Conservation (phyloP, 2,797 vertebrate species). For the Chloroceryle inda region DNA sequence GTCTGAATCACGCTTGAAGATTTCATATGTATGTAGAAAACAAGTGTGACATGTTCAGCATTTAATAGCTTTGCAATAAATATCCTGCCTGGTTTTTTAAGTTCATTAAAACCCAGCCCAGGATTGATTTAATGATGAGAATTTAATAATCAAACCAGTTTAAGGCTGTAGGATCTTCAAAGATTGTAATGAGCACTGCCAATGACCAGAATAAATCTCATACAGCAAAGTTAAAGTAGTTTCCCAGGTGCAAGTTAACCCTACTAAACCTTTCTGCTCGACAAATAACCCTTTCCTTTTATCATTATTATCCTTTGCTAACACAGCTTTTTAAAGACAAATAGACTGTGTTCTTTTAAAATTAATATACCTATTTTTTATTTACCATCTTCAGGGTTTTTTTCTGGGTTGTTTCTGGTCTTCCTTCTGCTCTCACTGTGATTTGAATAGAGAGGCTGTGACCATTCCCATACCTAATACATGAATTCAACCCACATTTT, state of each 20-base stretch:
- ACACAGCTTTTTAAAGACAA: not conserved
- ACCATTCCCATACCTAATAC: not conserved
- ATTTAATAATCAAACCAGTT: not conserved
- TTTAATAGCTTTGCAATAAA: conserved; percentile 19
- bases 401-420: not conserved
- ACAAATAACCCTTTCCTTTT: not conserved
- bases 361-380: not conserved
- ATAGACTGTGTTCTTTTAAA: not conserved
- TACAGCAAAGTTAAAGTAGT: not conserved
- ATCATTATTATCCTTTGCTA: not conserved
- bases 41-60: not conserved
- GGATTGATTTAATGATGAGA: not conserved
- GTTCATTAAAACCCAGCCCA: not conserved
- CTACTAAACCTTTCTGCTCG: not conserved
- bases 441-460: not conserved
- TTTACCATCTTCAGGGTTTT: not conserved
- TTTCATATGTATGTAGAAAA: conserved; percentile 31
- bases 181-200: not conserved
- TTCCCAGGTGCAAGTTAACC: not conserved
- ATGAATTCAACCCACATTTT: not conserved
- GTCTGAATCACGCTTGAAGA: conserved; percentile 11
- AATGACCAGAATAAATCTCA: not conserved
- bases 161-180: not conserved
- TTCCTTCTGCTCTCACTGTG: not conserved
- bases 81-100: not conserved